Evolutionary conservation across 2,888 invertebrate genomes (phyloP).

Genomic region (Monoplex corrugatus): DNA sequence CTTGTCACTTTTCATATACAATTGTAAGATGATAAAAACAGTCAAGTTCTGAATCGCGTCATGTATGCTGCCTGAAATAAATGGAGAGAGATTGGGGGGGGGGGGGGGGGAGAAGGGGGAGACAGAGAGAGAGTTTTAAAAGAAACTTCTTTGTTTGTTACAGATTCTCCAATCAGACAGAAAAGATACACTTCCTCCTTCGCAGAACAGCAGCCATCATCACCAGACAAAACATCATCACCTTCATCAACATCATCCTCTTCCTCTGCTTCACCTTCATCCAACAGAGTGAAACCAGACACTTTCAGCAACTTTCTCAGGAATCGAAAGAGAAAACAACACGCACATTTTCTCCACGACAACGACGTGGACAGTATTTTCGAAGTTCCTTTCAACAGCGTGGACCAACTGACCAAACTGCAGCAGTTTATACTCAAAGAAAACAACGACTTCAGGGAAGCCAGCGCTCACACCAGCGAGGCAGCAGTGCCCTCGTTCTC

Average conservation of each 20-base stretch:
- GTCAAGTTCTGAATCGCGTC: too few relatives aligned
- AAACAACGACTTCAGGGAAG: constrained; percentile 44
- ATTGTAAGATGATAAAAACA: too few relatives aligned
- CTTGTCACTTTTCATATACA: too few relatives aligned
- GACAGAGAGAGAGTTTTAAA: not conserved
- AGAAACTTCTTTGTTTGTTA: not conserved
- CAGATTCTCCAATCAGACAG: constrained; percentile 28
- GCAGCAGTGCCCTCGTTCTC: not conserved
- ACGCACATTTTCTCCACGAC: constrained; percentile 15
- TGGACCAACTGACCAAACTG: constrained; percentile 42
- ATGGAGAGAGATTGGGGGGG: not conserved
- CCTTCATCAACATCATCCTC: constrained; percentile 21
- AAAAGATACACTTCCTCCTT: not conserved
- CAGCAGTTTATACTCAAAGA: constrained; percentile 34
- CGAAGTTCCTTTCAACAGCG: not conserved
- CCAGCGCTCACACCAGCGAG: not conserved
- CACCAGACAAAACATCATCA: not conserved
- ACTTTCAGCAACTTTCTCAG: constrained; percentile 17
- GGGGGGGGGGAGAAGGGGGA: not conserved
- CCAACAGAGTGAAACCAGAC: not conserved
- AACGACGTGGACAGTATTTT: constrained; percentile 27
- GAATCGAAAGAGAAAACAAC: not conserved
- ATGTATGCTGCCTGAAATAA: too few relatives aligned
- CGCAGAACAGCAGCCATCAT: not conserved
- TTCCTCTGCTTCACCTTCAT: not conserved